Percentiles rank a stretch among this genome's conserved stretches.
phyloP scores from a whole-genome alignment of 2,888 invertebrate genomes.

The Spisula solida region DNA sequence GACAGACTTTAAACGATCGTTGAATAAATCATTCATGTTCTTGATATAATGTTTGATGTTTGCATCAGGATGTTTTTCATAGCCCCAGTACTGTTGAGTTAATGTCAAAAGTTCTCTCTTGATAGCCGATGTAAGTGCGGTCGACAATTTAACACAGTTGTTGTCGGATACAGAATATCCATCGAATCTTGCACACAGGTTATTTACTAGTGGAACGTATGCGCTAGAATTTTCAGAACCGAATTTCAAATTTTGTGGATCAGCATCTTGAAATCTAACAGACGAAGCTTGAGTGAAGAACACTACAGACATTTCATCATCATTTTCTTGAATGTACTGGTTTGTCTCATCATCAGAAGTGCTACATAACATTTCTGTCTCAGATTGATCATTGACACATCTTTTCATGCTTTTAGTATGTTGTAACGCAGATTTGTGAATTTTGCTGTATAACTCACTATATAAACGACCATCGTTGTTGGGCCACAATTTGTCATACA shows the following conservation, averaged over 20 bases:
- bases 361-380: not conserved
- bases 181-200: conserved; percentile 26
- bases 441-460: conserved; percentile 20
- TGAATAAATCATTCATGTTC: conserved; percentile 31
- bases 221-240: conserved; percentile 28
- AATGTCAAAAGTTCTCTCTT: conserved; percentile 44
- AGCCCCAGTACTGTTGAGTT: conserved; percentile 29
- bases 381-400: not conserved
- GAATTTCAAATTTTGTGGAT: not conserved
- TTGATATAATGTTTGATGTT: conserved; percentile 8
- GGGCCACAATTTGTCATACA: conserved; percentile 32
- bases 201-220: conserved; percentile 17
- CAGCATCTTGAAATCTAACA: not conserved
- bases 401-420: conserved; percentile 15
- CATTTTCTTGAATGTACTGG: not conserved
- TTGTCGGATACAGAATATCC: not conserved
- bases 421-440: not conserved
- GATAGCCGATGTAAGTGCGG: not conserved
- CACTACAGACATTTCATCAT: not conserved
- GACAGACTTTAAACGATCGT: conserved; percentile 15
- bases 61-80: not conserved
- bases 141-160: not conserved
- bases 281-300: conserved; percentile 38
- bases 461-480: not conserved
- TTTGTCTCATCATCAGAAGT: not conserved